These are phyloP conservation scores for Bombus fervidus DNA, from an alignment of 1,140 invertebrate genomes.

Conservation along the genomic window DNA sequence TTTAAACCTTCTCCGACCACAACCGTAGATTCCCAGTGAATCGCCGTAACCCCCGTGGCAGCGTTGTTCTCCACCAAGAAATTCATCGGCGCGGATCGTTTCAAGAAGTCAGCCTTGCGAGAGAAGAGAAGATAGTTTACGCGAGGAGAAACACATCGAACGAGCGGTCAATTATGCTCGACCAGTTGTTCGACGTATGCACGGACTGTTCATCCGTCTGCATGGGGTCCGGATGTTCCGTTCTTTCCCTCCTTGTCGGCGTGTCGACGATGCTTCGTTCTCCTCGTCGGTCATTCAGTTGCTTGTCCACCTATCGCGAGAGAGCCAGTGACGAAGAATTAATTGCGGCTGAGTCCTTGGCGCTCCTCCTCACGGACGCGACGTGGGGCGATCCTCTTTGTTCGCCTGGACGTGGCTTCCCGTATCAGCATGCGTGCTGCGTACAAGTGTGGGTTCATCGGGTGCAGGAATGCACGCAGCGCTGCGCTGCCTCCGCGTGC, in stretches of 20 bases:
- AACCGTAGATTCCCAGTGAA: too few relatives aligned
- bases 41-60: too few relatives aligned
- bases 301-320: conserved; percentile 36
- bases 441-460: conserved; percentile 48
- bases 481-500: conserved; percentile 9
- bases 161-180: conserved; percentile 58
- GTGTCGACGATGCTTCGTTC: background rate
- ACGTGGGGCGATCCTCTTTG: conserved; percentile 62
- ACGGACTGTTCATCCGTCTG: conserved; percentile 59
- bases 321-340: conserved; percentile 67
- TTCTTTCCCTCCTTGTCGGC: conserved; percentile 14
- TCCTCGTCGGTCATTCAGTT: conserved; percentile 41
- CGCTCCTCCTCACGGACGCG: conserved; percentile 57
- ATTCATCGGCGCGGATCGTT: background rate
- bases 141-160: background rate
- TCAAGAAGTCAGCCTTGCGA: background rate
- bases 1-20: too few relatives aligned
- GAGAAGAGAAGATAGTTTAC: background rate
- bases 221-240: conserved; percentile 58
- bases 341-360: conserved; percentile 67
- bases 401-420: conserved; percentile 57
- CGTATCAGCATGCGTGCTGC: conserved; percentile 51
- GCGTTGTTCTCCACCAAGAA: too few relatives aligned
- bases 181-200: conserved; percentile 54
- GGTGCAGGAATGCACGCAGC: conserved; percentile 37